A percentile compares a stretch with the other conserved stretches of the same genome.
Conservation (phyloP, 2,888 invertebrate genomes). For the Doris montereyensis region DNA sequence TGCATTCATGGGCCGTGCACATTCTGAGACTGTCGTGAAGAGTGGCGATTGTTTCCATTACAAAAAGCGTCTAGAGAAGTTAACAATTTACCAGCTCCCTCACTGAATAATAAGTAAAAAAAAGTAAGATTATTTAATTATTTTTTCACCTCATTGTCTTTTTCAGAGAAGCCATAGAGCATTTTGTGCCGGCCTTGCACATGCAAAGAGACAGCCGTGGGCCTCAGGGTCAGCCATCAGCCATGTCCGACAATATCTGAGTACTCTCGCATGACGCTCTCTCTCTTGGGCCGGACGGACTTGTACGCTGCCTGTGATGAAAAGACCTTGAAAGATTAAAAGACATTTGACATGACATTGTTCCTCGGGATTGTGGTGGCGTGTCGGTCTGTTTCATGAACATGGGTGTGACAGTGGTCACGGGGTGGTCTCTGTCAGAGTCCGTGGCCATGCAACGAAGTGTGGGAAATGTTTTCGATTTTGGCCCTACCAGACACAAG, state of each 20-base stretch:
- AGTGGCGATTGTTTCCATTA: too few relatives aligned
- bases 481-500: too few relatives aligned
- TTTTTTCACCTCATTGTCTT: too few relatives aligned
- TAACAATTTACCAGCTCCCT: too few relatives aligned
- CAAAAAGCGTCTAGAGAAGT: too few relatives aligned
- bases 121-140: too few relatives aligned
- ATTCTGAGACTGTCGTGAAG: too few relatives aligned
- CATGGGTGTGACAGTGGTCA: background rate
- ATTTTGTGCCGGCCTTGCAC: slow-evolving; percentile 92
- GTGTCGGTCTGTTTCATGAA: background rate
- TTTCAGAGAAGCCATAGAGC: slow-evolving; percentile 92
- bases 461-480: too few relatives aligned
- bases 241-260: slow-evolving; percentile 94
- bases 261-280: slow-evolving; percentile 89
- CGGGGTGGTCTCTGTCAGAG: background rate
- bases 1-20: too few relatives aligned
- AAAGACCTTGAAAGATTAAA: slow-evolving; percentile 69
- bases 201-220: slow-evolving; percentile 86
- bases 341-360: slow-evolving; percentile 33
- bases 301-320: slow-evolving; percentile 76
- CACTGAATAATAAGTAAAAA: too few relatives aligned
- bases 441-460: background rate
- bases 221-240: slow-evolving; percentile 69
- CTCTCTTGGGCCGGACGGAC: slow-evolving; percentile 81
- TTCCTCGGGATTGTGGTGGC: background rate